A percentile compares a stretch with the other conserved stretches of the same genome.
Evolutionary conservation across 1,140 invertebrate species (phyloP).

Genomic region (Pachypeltis micranthus): DNA sequence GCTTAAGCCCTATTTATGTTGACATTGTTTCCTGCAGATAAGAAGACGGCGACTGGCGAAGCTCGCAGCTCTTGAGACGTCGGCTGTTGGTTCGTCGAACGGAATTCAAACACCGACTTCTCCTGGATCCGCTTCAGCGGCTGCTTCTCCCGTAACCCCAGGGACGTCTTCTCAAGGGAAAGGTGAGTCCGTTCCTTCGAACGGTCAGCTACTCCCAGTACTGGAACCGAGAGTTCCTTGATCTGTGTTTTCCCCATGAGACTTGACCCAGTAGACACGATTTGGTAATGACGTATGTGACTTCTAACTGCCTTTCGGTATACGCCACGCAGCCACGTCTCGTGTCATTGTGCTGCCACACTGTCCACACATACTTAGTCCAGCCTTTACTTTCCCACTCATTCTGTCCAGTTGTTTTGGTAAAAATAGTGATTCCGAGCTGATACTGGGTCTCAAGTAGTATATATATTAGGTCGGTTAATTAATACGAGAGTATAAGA

Average conservation of each 20-base stretch:
- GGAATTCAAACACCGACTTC: conserved; percentile 28
- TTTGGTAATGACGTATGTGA: not conserved
- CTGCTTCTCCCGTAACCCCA: conserved; percentile 25
- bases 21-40: conserved; percentile 41
- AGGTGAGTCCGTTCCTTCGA: conserved; percentile 12
- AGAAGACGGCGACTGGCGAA: conserved; percentile 52
- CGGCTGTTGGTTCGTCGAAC: conserved; percentile 29
- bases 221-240: not conserved
- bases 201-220: not conserved
- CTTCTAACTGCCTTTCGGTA: not conserved
- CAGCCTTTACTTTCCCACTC: too few relatives aligned
- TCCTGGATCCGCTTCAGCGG: conserved; percentile 31
- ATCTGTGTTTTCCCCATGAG: not conserved
- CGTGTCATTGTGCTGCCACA: too few relatives aligned
- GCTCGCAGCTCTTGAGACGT: conserved; percentile 41
- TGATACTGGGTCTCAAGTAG: too few relatives aligned
- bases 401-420: too few relatives aligned
- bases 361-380: too few relatives aligned
- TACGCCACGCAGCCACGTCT: too few relatives aligned
- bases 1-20: not conserved
- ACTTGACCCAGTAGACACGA: not conserved
- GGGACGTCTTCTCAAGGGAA: conserved; percentile 19
- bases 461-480: too few relatives aligned
- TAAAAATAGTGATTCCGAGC: too few relatives aligned
- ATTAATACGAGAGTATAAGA: too few relatives aligned